Evolutionary conservation across 1,140 invertebrate genomes (phyloP).

Genomic region (Babylonia areolata): DNA sequence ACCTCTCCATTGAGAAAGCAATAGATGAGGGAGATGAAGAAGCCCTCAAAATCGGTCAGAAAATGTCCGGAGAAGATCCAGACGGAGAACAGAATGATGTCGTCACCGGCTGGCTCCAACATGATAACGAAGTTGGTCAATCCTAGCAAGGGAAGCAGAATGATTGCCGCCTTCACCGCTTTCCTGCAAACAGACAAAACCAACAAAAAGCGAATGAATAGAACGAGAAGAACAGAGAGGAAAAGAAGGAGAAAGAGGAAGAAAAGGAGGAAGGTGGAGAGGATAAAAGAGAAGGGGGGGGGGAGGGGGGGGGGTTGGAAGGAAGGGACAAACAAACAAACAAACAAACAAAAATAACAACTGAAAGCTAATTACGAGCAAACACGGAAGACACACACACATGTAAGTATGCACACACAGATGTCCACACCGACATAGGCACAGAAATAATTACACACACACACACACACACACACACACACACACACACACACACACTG

Average conservation of each 20-base stretch:
- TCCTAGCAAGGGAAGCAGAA: conserved; percentile 67
- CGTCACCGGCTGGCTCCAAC: conserved; percentile 64
- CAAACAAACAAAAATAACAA: no score
- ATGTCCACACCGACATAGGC: no score
- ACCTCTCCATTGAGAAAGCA: conserved; percentile 94
- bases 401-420: no score
- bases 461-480: no score
- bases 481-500: no score
- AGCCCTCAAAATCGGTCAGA: conserved; percentile 89
- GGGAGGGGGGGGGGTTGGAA: no score
- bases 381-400: no score
- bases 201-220: neutral
- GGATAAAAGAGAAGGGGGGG: no score
- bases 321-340: no score
- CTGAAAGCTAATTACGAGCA: no score
- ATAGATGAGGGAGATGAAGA: conserved; percentile 89
- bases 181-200: conserved; percentile 51
- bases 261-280: neutral
- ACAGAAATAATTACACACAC: no score
- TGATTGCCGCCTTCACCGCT: conserved; percentile 69
- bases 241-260: neutral
- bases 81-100: conserved; percentile 82
- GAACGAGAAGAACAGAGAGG: neutral
- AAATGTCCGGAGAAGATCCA: conserved; percentile 90
- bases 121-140: conserved; percentile 71